These are phyloP conservation scores for Helicoverpa assulta DNA, from an alignment of 2,888 invertebrate species.

Conservation along the genomic window DNA sequence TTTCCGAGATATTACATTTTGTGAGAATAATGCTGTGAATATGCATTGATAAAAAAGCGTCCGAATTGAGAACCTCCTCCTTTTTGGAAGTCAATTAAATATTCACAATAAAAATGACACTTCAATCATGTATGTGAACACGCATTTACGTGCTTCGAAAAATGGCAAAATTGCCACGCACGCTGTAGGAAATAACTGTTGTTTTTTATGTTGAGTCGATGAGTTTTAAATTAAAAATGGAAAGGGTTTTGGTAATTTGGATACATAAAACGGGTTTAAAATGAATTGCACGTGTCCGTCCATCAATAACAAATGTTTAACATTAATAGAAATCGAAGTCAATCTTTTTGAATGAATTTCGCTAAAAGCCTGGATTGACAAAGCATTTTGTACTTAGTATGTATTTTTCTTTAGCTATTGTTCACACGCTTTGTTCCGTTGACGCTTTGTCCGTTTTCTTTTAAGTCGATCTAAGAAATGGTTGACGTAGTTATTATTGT, in stretches of 20 bases:
- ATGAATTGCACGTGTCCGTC: slow-evolving; percentile 23
- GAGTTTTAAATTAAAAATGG: slow-evolving; percentile 10
- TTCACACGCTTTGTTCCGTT: slow-evolving; percentile 71
- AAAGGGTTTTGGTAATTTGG: slow-evolving; percentile 8
- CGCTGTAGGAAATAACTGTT: slow-evolving; percentile 13
- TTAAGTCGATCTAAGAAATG: slow-evolving; percentile 69
- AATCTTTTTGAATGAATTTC: slow-evolving; percentile 60
- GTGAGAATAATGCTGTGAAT: slow-evolving; percentile 33
- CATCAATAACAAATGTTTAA: slow-evolving; percentile 37
- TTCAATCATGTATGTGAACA: slow-evolving; percentile 40
- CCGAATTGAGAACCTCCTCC: no score
- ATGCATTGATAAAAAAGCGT: slow-evolving; percentile 23
- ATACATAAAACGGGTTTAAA: slow-evolving; percentile 5
- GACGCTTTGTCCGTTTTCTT: slow-evolving; percentile 73
- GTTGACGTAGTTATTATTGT: slow-evolving; percentile 67
- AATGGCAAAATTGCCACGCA: slow-evolving; percentile 15
- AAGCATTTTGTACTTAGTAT: slow-evolving; percentile 65
- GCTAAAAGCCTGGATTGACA: slow-evolving; percentile 65
- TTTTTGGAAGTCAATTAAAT: no score
- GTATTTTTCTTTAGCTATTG: slow-evolving; percentile 72
- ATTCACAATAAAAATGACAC: slow-evolving; percentile 34
- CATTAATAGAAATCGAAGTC: slow-evolving; percentile 50
- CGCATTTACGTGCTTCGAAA: slow-evolving; percentile 17
- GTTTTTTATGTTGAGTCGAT: slow-evolving; percentile 22
- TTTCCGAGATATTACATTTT: slow-evolving; percentile 34